Conservation (phyloP, 2,797 vertebrate species). For the Hydrophis major region DNA sequence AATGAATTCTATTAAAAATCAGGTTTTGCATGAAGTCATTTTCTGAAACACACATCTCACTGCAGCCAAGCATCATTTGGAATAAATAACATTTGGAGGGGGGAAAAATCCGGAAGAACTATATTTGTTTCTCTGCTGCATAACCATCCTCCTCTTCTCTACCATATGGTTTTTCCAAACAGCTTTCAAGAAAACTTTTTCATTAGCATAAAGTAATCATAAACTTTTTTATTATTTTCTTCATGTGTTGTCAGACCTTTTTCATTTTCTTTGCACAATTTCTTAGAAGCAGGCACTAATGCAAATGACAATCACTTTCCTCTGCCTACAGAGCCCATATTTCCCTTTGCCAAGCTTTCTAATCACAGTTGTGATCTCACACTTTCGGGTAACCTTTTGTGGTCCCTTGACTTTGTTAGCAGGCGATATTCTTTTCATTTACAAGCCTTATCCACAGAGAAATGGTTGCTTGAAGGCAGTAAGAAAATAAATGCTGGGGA, state of each 20-base stretch:
- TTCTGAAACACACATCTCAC: constrained; percentile 14
- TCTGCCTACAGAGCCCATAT: neutral
- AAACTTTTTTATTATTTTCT: neutral
- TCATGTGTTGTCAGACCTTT: constrained; percentile 8
- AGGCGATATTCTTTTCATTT: constrained; percentile 14
- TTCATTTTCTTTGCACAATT: constrained; percentile 18
- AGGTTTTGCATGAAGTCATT: constrained; percentile 42
- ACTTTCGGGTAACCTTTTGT: constrained; percentile 18
- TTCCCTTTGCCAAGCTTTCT: constrained; percentile 5
- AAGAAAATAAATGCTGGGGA: neutral
- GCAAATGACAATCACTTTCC: constrained; percentile 23
- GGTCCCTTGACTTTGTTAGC: constrained; percentile 12
- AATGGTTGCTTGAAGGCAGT: constrained; percentile 5
- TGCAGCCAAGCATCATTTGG: neutral
- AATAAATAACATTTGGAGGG: neutral
- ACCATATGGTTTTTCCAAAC: constrained; percentile 26
- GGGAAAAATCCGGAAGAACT: constrained; percentile 4
- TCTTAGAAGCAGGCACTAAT: constrained; percentile 28
- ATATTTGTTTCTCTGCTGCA: constrained; percentile 37
- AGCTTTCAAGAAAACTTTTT: constrained; percentile 44
- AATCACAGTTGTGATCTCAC: neutral
- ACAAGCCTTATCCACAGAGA: neutral
- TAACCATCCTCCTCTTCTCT: constrained; percentile 37
- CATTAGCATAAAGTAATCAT: neutral
- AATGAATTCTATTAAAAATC: constrained; percentile 44